Evolutionary conservation across 1,140 invertebrate genomes (phyloP), one percentile per base, ranked within the genome.

Genomic region (Dolichoris vasculosae): DNA sequence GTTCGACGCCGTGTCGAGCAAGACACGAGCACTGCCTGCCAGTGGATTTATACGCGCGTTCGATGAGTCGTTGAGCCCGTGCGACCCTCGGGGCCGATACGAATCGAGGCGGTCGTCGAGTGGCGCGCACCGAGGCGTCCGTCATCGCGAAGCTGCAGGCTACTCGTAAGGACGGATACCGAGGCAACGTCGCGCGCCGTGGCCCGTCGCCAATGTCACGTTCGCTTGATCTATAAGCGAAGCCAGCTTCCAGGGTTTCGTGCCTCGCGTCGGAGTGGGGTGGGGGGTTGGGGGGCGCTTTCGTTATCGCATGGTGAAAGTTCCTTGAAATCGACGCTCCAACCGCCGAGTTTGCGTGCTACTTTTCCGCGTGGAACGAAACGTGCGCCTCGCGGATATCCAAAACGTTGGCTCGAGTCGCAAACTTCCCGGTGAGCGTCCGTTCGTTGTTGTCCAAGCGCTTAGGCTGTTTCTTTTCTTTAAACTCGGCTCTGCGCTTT

Each of bases 1-100:
- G 75, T 76, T 51, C 30, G 75, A 76, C 15, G 75, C 30, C 46
- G 75, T 76, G 75, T 46, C n/a, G 51, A 30, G 46, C 15, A 23
- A 76, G 46, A 48, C 43, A 35, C n/a, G 75, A 38, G 8, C 3
- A 51, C 13, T 20, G 30, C 2, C 9, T 30, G 30, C n/a, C 23
- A 51, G 40, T 76, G 46, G 43, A 51, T 51, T 76, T 30, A 35
- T 51, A 76, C 23, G 46, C 46, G 43, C 46, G 46, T 76, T 32
- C 46, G 40, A 51, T 32, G 75, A 51, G 17, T 48, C 46, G n/a
- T 76, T 76, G 46, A 51, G 69, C 69, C 40, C 38, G 26, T 38
- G 69, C 43, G 69, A 43, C 3, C 23, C 3, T 17, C 17, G 38
- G 17, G n/a, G 38, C 69, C 69, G 38, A 73, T 73, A 20, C 38